phyloP scores from a whole-genome alignment of 2,113 vertebrate species.

The Probosciger aterrimus region DNA sequence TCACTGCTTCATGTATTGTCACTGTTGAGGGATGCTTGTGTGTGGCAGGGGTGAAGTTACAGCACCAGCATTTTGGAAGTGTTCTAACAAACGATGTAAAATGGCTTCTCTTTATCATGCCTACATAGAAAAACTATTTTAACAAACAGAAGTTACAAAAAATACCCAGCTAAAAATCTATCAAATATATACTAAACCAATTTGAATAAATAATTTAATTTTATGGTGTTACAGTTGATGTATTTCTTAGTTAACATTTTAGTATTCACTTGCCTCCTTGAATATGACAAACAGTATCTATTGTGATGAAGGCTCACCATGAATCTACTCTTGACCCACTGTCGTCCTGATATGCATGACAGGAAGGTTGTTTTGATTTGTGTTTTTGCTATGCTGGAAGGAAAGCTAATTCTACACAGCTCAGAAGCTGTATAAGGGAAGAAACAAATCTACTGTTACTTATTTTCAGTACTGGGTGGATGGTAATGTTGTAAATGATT shows the following conservation, averaged over 20 bases:
- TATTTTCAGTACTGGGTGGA: neutral
- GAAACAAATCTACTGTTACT: neutral
- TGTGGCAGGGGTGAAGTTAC: neutral
- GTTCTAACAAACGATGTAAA: neutral
- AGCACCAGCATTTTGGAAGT: neutral
- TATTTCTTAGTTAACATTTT: neutral
- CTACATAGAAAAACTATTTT: neutral
- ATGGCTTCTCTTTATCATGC: neutral
- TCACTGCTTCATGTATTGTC: neutral
- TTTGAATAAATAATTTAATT: neutral
- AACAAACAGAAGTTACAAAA: neutral
- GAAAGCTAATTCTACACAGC: neutral
- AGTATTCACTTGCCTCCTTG: neutral
- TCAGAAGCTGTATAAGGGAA: neutral
- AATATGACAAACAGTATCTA: neutral
- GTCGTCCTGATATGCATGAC: neutral
- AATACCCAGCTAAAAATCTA: neutral
- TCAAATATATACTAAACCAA: neutral
- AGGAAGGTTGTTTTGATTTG: neutral
- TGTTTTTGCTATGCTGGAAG: neutral
- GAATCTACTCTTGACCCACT: neutral
- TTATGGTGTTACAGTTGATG: neutral
- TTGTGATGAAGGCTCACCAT: accelerated
- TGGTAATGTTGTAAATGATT: slow-evolving; percentile 7
- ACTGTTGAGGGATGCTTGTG: neutral